These are phyloP conservation scores for Platycercus adscitus DNA, from an alignment of 2,113 vertebrate genomes.

Conservation along the genomic window DNA sequence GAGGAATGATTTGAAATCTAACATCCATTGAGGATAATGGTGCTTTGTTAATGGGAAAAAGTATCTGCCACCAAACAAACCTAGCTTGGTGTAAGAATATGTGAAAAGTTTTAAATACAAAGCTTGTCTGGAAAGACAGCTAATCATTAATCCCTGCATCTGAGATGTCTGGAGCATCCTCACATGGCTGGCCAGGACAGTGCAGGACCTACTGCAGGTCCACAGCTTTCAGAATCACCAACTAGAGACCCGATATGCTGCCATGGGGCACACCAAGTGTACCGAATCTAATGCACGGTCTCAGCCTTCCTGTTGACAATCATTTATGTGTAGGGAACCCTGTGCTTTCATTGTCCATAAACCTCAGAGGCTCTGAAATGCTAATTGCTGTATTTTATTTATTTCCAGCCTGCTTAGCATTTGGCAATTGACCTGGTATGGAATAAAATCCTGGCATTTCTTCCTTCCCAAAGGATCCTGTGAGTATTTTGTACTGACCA, in stretches of 20 bases:
- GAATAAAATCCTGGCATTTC: background rate
- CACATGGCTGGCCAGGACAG: background rate
- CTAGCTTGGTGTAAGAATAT: background rate
- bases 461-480: background rate
- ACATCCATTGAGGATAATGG: background rate
- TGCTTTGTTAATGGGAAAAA: background rate
- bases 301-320: background rate
- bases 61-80: background rate
- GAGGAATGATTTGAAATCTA: background rate
- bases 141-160: background rate
- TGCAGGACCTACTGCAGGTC: background rate
- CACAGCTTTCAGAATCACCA: background rate
- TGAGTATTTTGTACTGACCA: background rate
- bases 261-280: background rate
- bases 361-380: background rate
- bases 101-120: background rate
- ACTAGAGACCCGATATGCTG: background rate
- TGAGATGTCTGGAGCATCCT: background rate
- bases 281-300: background rate
- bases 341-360: background rate
- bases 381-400: background rate
- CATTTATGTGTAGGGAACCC: background rate
- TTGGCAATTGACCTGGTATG: background rate
- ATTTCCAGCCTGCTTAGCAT: background rate
- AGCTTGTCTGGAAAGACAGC: background rate